Base-by-base conservation (phyloP, 2,797 vertebrate genomes). In the Zalophus californianus region DNA sequence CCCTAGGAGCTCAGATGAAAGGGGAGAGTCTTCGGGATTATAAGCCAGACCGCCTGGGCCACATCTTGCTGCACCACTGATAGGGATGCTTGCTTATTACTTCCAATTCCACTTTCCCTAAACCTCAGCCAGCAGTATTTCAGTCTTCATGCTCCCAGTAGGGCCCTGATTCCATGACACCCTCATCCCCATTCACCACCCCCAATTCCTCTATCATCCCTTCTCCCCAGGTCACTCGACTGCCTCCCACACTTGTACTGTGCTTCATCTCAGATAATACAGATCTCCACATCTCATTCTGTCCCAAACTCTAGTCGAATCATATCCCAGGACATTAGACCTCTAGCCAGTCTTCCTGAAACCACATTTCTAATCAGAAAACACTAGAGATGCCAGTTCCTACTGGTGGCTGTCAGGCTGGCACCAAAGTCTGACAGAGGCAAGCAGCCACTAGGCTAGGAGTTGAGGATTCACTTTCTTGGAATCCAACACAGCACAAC, bases 321-420 rank as follows among this genome's bases (percentile, higher is more conserved):
- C 20, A 1, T 32, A 27, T 60, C 56, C 86, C 23, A 41, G 73
- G 41, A 48, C 11, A 38, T 16, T 62, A 94, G 89, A 48, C 56
- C 38, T 92, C 41, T 92, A 8, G 62, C 29, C 89, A 38, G 14
- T 80, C 64, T 82, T 89, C 75, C 60, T 41, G 44, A 75, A 90
- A 54, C 56, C 66, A 79, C 72, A 23, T 38, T 83, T 90, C 91
- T 79, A 73, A 96, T 64, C 58, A 92, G 23, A 95, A 95, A 95
- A 62, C n/a, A 64, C 15, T 50, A 72, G 25, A 87, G 50, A 56
- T 60, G 70, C 41, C 66, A 80, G 32, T n/a, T 54, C 62, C 90
- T 85, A 44, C n/a, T 62, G 14, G 85, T 68, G 48, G 52, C 66
- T 68, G 6, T 75, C 64, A 85, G 21, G 77, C 54, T 83, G 72